Conservation (phyloP, 2,113 vertebrate genomes). For the Perccottus glenii region DNA sequence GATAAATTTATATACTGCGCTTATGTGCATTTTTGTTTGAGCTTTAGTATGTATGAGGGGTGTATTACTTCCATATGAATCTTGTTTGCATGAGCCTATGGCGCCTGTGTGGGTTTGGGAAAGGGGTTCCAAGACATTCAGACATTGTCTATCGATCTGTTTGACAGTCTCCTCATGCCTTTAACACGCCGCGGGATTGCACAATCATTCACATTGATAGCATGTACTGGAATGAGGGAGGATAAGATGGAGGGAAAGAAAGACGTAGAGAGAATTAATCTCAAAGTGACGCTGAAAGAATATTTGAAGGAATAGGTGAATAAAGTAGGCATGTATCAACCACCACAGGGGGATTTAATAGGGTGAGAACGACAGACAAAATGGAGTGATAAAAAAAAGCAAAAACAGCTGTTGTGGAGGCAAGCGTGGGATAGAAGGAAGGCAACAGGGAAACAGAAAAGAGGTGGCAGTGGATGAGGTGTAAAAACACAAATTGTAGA, state of each 20-base stretch:
- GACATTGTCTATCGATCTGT: slow-evolving; percentile 67
- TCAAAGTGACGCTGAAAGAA: slow-evolving; percentile 25
- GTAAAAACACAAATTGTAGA: slow-evolving; percentile 23
- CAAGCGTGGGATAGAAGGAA: slow-evolving; percentile 4
- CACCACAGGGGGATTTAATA: slow-evolving; percentile 27
- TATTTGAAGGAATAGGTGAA: slow-evolving; percentile 47
- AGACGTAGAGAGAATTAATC: slow-evolving; percentile 14
- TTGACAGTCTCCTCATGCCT: slow-evolving; percentile 75
- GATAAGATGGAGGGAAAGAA: slow-evolving; percentile 22
- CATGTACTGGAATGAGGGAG: slow-evolving; percentile 25
- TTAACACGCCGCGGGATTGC: slow-evolving; percentile 64
- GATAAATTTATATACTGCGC: neutral
- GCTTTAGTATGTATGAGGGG: neutral
- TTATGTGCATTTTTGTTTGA: neutral
- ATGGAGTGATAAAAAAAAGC: neutral
- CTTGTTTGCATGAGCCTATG: slow-evolving; percentile 10
- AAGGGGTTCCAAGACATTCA: slow-evolving; percentile 44
- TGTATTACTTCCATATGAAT: neutral
- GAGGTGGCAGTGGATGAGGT: slow-evolving; percentile 1
- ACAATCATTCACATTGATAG: slow-evolving; percentile 74
- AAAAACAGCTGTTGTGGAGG: slow-evolving; percentile 19
- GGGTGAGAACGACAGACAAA: slow-evolving; percentile 8
- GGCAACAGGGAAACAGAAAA: neutral
- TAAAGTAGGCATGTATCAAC: slow-evolving; percentile 32
- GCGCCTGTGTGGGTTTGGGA: slow-evolving; percentile 1